phyloP scores from a whole-genome alignment of 2,888 invertebrate genomes.

The Dynastes tityus region DNA sequence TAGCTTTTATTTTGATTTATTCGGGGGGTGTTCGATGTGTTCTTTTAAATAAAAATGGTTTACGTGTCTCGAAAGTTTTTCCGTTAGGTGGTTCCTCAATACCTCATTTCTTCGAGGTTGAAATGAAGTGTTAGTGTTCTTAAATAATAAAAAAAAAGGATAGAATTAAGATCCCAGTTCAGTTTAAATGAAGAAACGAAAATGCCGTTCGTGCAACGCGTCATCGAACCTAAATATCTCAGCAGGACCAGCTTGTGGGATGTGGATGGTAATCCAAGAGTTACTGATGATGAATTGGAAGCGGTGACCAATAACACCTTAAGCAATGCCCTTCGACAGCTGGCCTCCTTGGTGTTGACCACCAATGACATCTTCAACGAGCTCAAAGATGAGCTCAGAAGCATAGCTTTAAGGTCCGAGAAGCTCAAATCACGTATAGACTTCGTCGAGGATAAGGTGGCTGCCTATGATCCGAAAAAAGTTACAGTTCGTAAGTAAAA shows the following conservation, averaged over 20 bases:
- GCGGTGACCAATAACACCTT: slow-evolving; percentile 91
- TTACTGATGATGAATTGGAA: slow-evolving; percentile 85
- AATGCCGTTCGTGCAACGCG: slow-evolving; percentile 92
- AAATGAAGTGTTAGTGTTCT: no score
- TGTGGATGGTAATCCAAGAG: slow-evolving; percentile 74
- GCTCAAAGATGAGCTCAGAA: slow-evolving; percentile 82
- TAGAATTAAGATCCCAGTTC: not conserved
- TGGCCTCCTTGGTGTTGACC: slow-evolving; percentile 86
- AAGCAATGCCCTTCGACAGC: slow-evolving; percentile 87
- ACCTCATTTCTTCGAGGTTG: no score
- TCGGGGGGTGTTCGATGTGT: no score
- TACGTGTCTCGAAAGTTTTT: no score
- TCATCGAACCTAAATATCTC: slow-evolving; percentile 86
- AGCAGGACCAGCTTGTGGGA: slow-evolving; percentile 79
- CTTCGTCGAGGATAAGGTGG: slow-evolving; percentile 81
- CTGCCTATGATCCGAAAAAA: slow-evolving; percentile 87
- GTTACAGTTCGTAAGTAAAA: slow-evolving; percentile 93
- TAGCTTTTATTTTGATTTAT: no score
- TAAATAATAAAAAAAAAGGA: no score
- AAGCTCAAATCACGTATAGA: slow-evolving; percentile 80
- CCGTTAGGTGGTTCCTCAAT: no score
- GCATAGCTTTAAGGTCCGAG: slow-evolving; percentile 82
- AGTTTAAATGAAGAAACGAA: slow-evolving; percentile 59
- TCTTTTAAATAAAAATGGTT: no score
- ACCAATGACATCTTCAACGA: slow-evolving; percentile 92